Percentiles rank a stretch among this genome's conserved stretches.
Conservation (phyloP, 2,888 invertebrate species). For the Nemotelus pantherinus region DNA sequence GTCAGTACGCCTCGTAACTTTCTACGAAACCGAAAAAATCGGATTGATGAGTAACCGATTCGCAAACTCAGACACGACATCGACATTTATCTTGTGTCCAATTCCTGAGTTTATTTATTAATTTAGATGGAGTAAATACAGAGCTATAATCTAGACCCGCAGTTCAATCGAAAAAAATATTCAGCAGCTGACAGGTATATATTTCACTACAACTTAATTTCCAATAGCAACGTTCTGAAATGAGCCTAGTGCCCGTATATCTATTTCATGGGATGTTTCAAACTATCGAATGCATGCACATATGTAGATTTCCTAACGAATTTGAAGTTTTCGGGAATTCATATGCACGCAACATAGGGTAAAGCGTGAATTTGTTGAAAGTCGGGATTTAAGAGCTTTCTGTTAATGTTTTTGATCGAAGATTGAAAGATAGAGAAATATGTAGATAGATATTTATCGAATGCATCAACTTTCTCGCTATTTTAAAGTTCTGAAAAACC, state of each 20-base stretch:
- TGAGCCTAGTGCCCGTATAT: neutral
- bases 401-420: too few species aligned
- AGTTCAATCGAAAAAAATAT: neutral
- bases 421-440: too few species aligned
- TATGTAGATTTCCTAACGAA: too few species aligned
- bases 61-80: neutral
- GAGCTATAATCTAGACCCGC: constrained; percentile 11
- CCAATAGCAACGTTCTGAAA: neutral
- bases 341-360: too few species aligned
- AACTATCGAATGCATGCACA: neutral
- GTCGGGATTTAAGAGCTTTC: too few species aligned
- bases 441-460: too few species aligned
- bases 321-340: too few species aligned
- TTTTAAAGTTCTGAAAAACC: too few species aligned
- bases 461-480: too few species aligned
- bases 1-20: neutral
- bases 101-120: constrained; percentile 14
- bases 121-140: constrained; percentile 20
- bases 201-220: constrained; percentile 34
- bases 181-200: constrained; percentile 38
- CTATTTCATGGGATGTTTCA: constrained; percentile 19
- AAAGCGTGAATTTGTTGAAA: too few species aligned
- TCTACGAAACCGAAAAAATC: neutral
- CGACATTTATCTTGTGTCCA: constrained; percentile 18
- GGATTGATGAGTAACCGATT: neutral